phyloP scores from a whole-genome alignment of 2,113 vertebrate genomes.

The Sturnus vulgaris region DNA sequence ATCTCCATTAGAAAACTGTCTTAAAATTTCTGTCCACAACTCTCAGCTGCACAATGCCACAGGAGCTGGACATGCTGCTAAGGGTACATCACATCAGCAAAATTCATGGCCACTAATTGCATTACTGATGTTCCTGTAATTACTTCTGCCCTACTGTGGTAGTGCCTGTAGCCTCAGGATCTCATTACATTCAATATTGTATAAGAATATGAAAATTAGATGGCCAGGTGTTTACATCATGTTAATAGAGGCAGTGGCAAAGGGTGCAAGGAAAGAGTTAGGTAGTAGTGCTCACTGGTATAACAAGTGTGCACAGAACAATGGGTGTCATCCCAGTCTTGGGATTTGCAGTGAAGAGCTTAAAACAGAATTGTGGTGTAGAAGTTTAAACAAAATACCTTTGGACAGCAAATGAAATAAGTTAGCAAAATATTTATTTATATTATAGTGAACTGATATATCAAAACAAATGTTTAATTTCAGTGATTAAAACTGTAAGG shows the following conservation, averaged over 20 bases:
- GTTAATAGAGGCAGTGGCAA: background rate
- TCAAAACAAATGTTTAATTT: background rate
- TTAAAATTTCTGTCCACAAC: background rate
- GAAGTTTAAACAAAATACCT: background rate
- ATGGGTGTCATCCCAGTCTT: background rate
- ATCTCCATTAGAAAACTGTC: background rate
- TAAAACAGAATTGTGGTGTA: background rate
- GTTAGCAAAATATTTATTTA: background rate
- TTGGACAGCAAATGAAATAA: background rate
- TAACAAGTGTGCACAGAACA: background rate
- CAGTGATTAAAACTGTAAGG: background rate
- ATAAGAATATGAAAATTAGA: background rate
- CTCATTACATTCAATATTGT: background rate
- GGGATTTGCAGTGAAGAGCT: background rate
- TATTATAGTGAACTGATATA: background rate
- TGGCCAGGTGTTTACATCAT: background rate
- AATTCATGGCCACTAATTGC: background rate
- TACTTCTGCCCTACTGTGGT: background rate
- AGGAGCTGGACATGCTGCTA: background rate
- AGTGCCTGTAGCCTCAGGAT: background rate
- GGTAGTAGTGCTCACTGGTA: background rate
- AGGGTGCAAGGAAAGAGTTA: background rate
- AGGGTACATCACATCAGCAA: background rate
- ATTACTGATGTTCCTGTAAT: background rate
- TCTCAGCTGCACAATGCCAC: background rate